Evolutionary conservation across 2,113 vertebrate genomes (phyloP).

Genomic region (Solenodon paradoxus): DNA sequence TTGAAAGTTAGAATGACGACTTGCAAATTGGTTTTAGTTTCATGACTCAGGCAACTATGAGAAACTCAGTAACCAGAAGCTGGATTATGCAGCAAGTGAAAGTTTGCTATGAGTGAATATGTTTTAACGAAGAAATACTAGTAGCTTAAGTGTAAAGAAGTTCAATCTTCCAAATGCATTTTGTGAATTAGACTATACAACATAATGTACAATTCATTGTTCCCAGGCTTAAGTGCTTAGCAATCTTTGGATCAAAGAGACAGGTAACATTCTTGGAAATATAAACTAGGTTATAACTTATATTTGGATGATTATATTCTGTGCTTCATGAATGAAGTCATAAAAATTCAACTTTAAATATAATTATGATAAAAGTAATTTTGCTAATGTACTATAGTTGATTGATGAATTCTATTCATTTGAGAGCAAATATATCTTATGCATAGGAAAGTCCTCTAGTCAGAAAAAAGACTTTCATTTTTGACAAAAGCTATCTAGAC

Average conservation of each 20-base stretch:
- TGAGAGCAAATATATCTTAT: constrained; percentile 18
- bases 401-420: constrained; percentile 37
- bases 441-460: constrained; percentile 3
- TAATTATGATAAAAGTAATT: constrained; percentile 53
- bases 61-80: background rate
- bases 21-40: background rate
- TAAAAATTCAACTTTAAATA: constrained; percentile 41
- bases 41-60: background rate
- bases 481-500: constrained; percentile 32
- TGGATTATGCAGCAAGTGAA: background rate
- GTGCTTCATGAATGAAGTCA: background rate
- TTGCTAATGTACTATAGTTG: constrained; percentile 48
- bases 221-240: background rate
- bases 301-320: background rate
- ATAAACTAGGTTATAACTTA: background rate
- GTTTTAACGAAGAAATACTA: background rate
- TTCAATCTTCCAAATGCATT: background rate
- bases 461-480: background rate
- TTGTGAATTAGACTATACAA: background rate
- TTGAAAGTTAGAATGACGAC: background rate
- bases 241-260: background rate
- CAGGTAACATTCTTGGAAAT: background rate
- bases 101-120: background rate
- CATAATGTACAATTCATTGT: background rate
- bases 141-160: background rate